phyloP scores from a whole-genome alignment of 2,888 invertebrate species.

The Lamellibrachia satsuma region DNA sequence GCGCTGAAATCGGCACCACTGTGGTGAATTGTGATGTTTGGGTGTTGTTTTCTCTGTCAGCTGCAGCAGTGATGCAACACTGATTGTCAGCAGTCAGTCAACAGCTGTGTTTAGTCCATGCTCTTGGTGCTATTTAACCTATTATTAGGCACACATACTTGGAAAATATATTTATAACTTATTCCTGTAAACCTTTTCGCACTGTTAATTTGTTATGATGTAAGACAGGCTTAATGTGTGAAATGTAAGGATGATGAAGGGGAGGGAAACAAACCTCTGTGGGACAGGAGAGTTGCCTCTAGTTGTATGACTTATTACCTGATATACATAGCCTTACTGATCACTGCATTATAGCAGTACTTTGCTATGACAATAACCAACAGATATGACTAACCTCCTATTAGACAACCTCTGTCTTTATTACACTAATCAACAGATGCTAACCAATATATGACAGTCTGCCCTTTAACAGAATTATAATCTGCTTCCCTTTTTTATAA shows the following conservation, averaged over 20 bases:
- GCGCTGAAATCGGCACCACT: background rate
- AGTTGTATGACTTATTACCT: background rate
- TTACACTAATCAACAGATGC: background rate
- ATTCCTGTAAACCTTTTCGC: background rate
- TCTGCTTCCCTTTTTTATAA: background rate
- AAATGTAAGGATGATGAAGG: background rate
- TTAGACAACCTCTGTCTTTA: background rate
- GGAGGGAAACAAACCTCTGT: background rate
- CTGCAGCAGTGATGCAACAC: background rate
- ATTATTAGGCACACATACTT: background rate
- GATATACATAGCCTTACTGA: background rate
- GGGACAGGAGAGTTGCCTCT: background rate
- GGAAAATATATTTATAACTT: background rate
- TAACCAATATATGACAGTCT: background rate
- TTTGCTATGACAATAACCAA: background rate
- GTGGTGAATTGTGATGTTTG: background rate
- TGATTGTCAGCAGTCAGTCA: background rate
- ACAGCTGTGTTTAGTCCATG: background rate
- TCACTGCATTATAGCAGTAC: background rate
- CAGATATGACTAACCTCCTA: background rate
- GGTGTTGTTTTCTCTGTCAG: background rate
- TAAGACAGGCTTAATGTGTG: background rate
- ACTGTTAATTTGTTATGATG: background rate
- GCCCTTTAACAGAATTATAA: background rate
- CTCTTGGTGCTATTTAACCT: background rate